Conservation (phyloP, 2,888 invertebrate genomes). For the Tyria jacobaeae region DNA sequence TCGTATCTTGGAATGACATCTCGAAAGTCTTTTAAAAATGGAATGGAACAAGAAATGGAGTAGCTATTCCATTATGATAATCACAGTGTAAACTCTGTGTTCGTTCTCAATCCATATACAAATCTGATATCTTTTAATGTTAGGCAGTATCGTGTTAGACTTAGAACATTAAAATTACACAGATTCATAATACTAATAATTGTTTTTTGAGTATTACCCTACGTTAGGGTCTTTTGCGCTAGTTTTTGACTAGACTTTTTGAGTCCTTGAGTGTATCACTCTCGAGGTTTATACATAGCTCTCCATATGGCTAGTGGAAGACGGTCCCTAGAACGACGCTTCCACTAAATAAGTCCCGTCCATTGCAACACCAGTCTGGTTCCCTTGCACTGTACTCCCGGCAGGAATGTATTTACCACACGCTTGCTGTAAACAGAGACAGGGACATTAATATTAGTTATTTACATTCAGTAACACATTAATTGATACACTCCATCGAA, state of each 20-base stretch:
- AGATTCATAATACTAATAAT: constrained; percentile 77
- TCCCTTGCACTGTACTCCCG: constrained; percentile 92
- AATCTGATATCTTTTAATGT: constrained; percentile 71
- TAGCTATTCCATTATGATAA: constrained; percentile 54
- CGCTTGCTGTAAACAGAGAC: constrained; percentile 88
- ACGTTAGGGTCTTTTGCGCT: constrained; percentile 37
- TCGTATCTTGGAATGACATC: constrained; percentile 48
- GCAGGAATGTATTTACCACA: constrained; percentile 96
- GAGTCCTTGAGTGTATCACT: constrained; percentile 49
- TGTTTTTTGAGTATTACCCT: constrained; percentile 58
- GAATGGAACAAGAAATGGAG: constrained; percentile 55
- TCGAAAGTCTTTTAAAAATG: constrained; percentile 54
- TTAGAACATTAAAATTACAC: constrained; percentile 71
- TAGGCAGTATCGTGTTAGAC: constrained; percentile 83
- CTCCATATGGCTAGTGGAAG: constrained; percentile 75
- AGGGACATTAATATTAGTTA: constrained; percentile 17
- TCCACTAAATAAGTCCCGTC: constrained; percentile 95
- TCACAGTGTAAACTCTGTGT: constrained; percentile 52
- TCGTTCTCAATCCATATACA: constrained; percentile 59
- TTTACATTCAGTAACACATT: constrained; percentile 4
- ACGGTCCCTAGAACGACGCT: constrained; percentile 91
- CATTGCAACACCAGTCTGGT: constrained; percentile 93
- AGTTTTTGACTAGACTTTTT: constrained; percentile 42
- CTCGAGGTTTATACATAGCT: constrained; percentile 70
- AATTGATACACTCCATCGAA: not conserved